Evolutionary conservation across 2,888 invertebrate species (phyloP), one percentile per base, ranked within the genome.

Genomic region (Trissolcus japonicus): DNA sequence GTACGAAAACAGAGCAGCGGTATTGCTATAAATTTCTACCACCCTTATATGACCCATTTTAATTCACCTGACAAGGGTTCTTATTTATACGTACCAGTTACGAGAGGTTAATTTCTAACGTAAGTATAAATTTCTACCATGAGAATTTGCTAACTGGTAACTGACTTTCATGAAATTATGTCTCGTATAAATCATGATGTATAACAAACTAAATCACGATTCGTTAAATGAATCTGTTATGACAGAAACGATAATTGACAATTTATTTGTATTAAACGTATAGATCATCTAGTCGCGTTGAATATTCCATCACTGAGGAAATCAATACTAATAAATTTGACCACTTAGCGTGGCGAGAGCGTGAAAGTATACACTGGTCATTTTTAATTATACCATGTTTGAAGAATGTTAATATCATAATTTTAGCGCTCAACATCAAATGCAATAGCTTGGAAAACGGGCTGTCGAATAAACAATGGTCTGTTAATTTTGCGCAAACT

Each of bases 41-140:
- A 60, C 60, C 67, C 54, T 68, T 25, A 68, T 53, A 60, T 68
- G 67, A 68, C 67, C 67, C 57, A 60, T 60, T 60, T 68, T 68
- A 68, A 68, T 54, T 68, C 43, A 61, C 54, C 40, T 40, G 68
- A 68, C 48, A 68, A 48, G 60, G 68, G 60, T 48, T 61, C 60
- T 68, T 68, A 68, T 68, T 68, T 68, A 68, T 68, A 67, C 41
- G 41, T 13, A 14, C 17, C 14, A 41, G 17, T 19, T 35, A 29
- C 51, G 2, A 16, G 17, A 46, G 59, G 67, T 53, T 59, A 67
- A 67, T 67, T 66, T 57, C 60, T 59, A 67, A 59, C 46, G 59
- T 48, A 60, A 14, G 46, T 48, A 61, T 61, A 50, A 55, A 69
- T 69, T 61, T 50, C 13, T n/a, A 16, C 48, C 1, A 54, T 29